These are phyloP conservation scores for Leucophenga montana DNA, from an alignment of 2,888 invertebrate species.

Conservation along the genomic window DNA sequence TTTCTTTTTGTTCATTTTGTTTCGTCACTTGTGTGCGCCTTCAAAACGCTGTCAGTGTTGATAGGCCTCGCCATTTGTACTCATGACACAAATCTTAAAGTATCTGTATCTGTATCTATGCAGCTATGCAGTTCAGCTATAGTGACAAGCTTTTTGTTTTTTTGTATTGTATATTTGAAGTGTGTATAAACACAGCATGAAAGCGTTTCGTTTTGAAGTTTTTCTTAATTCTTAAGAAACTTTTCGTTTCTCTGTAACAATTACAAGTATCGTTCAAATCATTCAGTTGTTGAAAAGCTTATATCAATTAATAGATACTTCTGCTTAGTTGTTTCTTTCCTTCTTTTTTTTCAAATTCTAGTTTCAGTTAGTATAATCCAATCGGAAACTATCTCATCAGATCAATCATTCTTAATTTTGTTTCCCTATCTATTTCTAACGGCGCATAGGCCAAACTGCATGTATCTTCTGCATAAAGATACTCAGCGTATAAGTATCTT, in stretches of 20 bases:
- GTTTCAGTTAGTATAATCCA: no score
- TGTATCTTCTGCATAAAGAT: neutral
- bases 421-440: slow-evolving; percentile 3
- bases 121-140: neutral
- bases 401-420: neutral
- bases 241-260: no score
- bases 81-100: neutral
- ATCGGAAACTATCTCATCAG: neutral
- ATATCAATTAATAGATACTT: slow-evolving; percentile 37
- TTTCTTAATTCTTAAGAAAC: neutral
- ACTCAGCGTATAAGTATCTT: neutral
- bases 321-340: no score
- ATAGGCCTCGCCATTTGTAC: slow-evolving; percentile 12
- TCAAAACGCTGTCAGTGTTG: slow-evolving; percentile 17
- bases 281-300: slow-evolving; percentile 37
- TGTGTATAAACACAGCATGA: neutral
- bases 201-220: slow-evolving; percentile 18
- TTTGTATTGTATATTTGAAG: neutral
- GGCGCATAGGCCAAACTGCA: neutral
- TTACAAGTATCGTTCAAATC: no score
- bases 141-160: neutral
- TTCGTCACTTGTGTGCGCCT: slow-evolving; percentile 14
- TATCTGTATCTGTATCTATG: slow-evolving; percentile 1
- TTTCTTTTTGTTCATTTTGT: slow-evolving; percentile 12
- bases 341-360: no score